Base-by-base conservation (phyloP, 2,113 vertebrate species). In the Verasper variegatus region DNA sequence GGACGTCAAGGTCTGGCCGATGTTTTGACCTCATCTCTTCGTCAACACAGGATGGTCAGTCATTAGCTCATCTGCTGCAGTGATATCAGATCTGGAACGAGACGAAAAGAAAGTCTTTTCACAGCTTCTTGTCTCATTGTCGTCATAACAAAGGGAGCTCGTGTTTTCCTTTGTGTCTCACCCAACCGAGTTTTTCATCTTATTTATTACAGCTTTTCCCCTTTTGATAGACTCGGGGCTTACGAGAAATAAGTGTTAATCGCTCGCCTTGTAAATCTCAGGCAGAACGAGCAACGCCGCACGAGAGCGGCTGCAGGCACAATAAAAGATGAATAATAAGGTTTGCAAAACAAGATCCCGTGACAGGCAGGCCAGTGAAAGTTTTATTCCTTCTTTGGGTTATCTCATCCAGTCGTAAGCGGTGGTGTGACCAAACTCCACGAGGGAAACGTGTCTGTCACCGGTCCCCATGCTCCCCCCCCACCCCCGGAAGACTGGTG, bases 21-120 rank as follows among this genome's bases (percentile, higher is more conserved):
- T 45, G 61, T 83, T 90, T 72, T 83, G 74, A 75, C 74, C 76
- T 68, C 45, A 20, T 68, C 62, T 58, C n/a, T 40, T 62, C 58
- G 8, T 57, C 20, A 21, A n/a, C 60, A 42, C 37, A 61, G 56
- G 27, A 35, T 42, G 40, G 27, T 75, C 13, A 23, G 71, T 62
- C 40, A 40, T 58, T 49, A 62, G 42, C 74, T 86, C 71, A 65
- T 68, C 54, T 26, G 37, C 51, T 10, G 37, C 14, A 17, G 1
- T 9, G 64, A 71, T 47, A 52, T 21, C 11, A n/a, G 40, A 67
- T 49, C 42, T 49, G 8, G 49, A 62, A 11, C 6, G 37, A 55
- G n/a, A 66, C 3, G 26, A 61, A 59, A 47, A 24, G 15, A 64
- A 45, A 12, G 61, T 45, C 23, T 13, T 70, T 74, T 9, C 4